Percentiles rank a stretch among this genome's conserved stretches.
Conservation (phyloP, 2,888 invertebrate species). For the Apodemia duryi region DNA sequence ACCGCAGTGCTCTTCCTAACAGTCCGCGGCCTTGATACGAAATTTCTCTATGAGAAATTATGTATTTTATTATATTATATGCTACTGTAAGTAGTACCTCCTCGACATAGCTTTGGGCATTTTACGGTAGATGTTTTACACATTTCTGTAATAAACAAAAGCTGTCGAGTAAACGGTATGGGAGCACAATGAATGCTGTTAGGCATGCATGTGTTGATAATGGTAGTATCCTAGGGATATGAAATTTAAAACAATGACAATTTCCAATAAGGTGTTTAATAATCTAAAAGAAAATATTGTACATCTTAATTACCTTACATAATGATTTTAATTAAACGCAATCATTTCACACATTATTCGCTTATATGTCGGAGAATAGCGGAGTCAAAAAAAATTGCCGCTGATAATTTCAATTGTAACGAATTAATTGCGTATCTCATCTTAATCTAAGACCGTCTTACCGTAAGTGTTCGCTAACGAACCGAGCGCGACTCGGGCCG, state of each 20-base stretch:
- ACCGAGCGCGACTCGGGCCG: slow-evolving; percentile 17
- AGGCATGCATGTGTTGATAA: slow-evolving; percentile 12
- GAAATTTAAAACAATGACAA: slow-evolving; percentile 45
- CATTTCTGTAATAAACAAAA: neutral
- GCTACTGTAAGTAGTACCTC: too few species aligned
- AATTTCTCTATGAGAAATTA: slow-evolving; percentile 19
- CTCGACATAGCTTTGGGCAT: too few species aligned
- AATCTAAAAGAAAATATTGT: slow-evolving; percentile 43
- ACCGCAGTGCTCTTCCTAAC: slow-evolving; percentile 27
- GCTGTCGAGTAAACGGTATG: slow-evolving; percentile 3
- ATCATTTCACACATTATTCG: slow-evolving; percentile 33
- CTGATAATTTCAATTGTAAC: slow-evolving; percentile 19
- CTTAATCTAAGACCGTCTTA: slow-evolving; percentile 37
- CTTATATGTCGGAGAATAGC: slow-evolving; percentile 32
- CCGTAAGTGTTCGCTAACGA: slow-evolving; percentile 24
- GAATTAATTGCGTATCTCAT: slow-evolving; percentile 40
- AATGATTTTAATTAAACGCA: slow-evolving; percentile 34
- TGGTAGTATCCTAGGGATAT: slow-evolving; percentile 22
- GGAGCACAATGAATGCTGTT: neutral
- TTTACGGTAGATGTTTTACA: neutral
- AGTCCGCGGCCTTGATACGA: slow-evolving; percentile 22
- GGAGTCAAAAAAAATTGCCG: slow-evolving; percentile 53
- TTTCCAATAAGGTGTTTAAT: slow-evolving; percentile 51
- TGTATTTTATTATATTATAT: too few species aligned
- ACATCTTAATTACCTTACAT: slow-evolving; percentile 40